phyloP scores from a whole-genome alignment of 2,797 vertebrate genomes.

The Hippoglossus hippoglossus region DNA sequence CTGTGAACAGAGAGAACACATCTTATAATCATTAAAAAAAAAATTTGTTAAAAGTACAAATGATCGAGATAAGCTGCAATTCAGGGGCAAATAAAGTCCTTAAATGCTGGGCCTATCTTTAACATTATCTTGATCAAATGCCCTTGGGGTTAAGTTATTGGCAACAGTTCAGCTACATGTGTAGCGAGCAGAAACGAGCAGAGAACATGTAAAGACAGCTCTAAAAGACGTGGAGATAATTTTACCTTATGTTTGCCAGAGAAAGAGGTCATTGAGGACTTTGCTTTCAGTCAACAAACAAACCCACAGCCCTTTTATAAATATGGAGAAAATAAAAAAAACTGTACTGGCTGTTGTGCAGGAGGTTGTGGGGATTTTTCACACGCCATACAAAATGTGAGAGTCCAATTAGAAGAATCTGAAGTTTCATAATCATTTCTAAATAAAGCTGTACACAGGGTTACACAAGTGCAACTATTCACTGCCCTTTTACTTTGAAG shows the following conservation, averaged over 20 bases:
- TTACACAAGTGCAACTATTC: background rate
- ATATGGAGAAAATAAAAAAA: no score
- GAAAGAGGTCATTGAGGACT: no score
- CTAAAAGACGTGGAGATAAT: background rate
- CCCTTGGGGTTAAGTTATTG: background rate
- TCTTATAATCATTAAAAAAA: background rate
- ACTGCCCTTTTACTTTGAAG: no score
- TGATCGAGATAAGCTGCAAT: no score
- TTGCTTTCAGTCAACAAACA: no score
- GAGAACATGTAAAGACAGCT: background rate
- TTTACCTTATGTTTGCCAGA: no score
- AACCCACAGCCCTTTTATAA: no score
- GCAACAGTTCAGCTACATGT: background rate
- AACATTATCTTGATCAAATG: no score
- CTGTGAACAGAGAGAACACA: slow-evolving; percentile 68
- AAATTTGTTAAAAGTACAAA: background rate
- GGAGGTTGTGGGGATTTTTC: no score
- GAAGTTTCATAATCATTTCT: background rate
- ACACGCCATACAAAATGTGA: no score
- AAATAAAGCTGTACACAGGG: background rate
- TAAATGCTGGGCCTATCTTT: background rate
- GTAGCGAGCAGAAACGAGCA: background rate
- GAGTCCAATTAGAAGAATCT: no score
- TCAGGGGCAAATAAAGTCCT: background rate
- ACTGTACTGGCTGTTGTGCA: no score